phyloP scores from a whole-genome alignment of 2,888 invertebrate species.

The Cantharis rufa region DNA sequence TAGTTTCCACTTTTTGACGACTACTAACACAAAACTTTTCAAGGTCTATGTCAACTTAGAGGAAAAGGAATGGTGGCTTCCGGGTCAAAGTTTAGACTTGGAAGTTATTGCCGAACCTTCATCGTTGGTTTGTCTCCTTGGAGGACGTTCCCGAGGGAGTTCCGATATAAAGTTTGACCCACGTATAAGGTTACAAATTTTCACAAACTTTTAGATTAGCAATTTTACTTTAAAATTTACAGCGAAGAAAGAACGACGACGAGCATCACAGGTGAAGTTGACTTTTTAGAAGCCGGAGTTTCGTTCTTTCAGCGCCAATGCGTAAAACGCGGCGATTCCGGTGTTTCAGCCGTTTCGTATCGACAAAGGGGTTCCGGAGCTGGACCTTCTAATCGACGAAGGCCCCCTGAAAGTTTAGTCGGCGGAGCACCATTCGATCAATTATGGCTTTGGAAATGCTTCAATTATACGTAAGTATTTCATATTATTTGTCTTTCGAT shows the following conservation, averaged over 20 bases:
- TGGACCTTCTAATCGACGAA: constrained; percentile 48
- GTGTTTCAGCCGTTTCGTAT: constrained; percentile 59
- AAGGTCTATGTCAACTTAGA: constrained; percentile 67
- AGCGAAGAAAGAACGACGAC: constrained; percentile 48
- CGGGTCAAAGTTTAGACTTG: constrained; percentile 63
- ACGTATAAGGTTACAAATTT: constrained; percentile 49
- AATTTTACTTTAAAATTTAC: constrained; percentile 23
- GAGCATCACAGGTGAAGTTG: constrained; percentile 52
- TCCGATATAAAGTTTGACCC: constrained; percentile 59
- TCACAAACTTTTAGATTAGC: constrained; percentile 3
- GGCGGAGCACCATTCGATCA: constrained; percentile 64
- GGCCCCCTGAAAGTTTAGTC: constrained; percentile 62
- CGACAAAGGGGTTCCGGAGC: constrained; percentile 60
- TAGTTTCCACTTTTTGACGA: background rate
- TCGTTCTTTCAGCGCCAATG: constrained; percentile 64
- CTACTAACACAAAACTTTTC: constrained; percentile 20
- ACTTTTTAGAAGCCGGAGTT: constrained; percentile 67
- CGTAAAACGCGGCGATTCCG: constrained; percentile 59
- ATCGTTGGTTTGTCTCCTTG: constrained; percentile 66
- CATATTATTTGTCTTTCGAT: background rate
- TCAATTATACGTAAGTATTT: constrained; percentile 64
- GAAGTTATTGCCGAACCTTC: constrained; percentile 65
- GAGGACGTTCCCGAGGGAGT: constrained; percentile 59
- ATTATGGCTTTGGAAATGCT: constrained; percentile 71
- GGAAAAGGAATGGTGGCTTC: constrained; percentile 67